Base-by-base conservation (phyloP, 2,797 vertebrate species). In the Pteropus rufus region DNA sequence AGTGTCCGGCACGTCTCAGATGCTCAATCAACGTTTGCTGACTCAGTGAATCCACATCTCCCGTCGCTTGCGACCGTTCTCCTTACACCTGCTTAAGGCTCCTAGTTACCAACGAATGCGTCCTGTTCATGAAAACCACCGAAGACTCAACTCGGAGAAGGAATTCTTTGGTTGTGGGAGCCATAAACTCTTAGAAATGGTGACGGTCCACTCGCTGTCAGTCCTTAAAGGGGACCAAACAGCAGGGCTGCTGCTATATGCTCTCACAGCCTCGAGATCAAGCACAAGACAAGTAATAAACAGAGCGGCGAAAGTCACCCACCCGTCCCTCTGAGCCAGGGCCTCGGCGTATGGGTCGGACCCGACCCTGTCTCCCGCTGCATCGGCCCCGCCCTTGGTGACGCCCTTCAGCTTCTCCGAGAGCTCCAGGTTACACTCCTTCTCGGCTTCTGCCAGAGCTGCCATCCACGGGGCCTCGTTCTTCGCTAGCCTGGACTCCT, bases 401-500 rank as follows among this genome's bases (percentile, higher is more conserved):
- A 95, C 89, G 64, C 98, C 98, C 96, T 98, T 98, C 98, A 99
- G 98, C 97, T 98, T 98, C 93, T 97, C 98, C 36, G 99, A 98
- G 96, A 99, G 98, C 91, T 98, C 98, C 96, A 79, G 98, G 97
- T 99, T 98, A 65, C 98, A 98, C 93, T 98, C 98, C 0, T 98
- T 98, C 98, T 99, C 99, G 0, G 98, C 98, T 96, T 99, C 98
- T 23, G 98, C 99, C 96, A 99, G 96, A 0, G 97, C 98, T 0
- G 98, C 98, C 98, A 99, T 99, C 56, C 96, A 97, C 24, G 99
- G 97, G 0, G 99, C 99, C 97, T 99, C 99, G 1, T 76, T 98
- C 88, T 97, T 98, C 0, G 99, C 99, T 88, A 99, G 97, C 93
- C 98, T 98, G 84, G 99, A 99, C 97, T 99, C 99, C 99, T 99